Conservation (phyloP, 2,113 vertebrate genomes). For the Hiodon alosoides region DNA sequence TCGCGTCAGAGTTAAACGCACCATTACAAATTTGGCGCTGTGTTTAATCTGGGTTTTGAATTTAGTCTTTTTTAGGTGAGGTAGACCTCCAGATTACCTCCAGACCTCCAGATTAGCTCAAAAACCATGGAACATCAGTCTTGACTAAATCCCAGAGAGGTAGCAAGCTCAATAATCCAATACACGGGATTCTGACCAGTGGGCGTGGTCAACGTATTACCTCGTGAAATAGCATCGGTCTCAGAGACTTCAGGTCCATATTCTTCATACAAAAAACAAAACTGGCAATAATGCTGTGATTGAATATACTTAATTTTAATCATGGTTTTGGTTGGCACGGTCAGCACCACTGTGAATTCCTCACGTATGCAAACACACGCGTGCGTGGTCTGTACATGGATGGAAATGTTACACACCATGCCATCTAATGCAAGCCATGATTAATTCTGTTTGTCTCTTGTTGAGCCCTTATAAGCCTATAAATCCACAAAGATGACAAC, state of each 20-base stretch:
- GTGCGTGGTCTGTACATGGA: neutral
- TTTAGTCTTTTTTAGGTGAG: too few relatives aligned
- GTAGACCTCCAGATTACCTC: too few relatives aligned
- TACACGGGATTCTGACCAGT: neutral
- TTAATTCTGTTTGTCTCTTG: conserved; percentile 26
- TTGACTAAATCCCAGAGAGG: too few relatives aligned
- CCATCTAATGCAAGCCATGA: conserved; percentile 15
- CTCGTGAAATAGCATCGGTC: neutral
- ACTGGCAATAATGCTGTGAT: neutral
- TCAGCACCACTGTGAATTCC: neutral
- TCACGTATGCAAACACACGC: neutral
- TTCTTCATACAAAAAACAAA: neutral
- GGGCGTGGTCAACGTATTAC: neutral
- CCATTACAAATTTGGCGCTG: too few relatives aligned
- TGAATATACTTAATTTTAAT: neutral
- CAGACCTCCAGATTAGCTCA: too few relatives aligned
- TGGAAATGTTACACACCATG: conserved; percentile 16
- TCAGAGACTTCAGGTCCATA: neutral
- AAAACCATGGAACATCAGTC: neutral
- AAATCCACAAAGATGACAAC: conserved; percentile 16
- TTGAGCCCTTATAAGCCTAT: conserved; percentile 32
- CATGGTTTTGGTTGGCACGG: neutral
- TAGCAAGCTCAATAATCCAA: neutral
- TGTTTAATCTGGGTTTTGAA: too few relatives aligned
- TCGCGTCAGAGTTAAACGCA: too few relatives aligned